These are phyloP conservation scores for Diarsia dahlii DNA, from an alignment of 2,888 invertebrate genomes.

Conservation along the genomic window DNA sequence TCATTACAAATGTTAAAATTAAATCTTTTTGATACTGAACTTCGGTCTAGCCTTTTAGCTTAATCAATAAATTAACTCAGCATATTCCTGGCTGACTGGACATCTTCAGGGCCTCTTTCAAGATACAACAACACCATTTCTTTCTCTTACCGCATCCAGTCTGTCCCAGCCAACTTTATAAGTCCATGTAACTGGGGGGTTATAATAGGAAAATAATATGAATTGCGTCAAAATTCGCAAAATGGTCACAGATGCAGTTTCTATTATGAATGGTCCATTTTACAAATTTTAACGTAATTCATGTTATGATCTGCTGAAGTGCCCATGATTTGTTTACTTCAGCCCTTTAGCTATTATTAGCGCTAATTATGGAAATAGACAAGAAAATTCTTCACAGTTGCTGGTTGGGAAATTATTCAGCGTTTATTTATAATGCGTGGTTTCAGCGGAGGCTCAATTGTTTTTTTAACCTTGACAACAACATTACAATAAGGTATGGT, in stretches of 20 bases:
- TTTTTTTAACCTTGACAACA: conserved; percentile 10
- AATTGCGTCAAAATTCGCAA: no score
- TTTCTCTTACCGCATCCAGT: not conserved
- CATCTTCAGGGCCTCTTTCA: not conserved
- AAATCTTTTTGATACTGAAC: not conserved
- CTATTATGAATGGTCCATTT: no score
- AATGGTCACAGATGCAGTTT: no score
- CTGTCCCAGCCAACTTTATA: not conserved
- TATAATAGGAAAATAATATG: no score
- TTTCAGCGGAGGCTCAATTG: not conserved
- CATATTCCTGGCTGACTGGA: not conserved
- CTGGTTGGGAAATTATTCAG: not conserved
- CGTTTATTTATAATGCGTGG: not conserved
- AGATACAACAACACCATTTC: not conserved
- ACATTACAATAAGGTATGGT: not conserved
- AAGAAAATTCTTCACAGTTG: not conserved
- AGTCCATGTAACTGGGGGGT: not conserved
- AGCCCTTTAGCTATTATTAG: not conserved
- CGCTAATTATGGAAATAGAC: not conserved
- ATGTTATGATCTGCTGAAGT: no score
- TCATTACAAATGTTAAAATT: not conserved
- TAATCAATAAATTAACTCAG: not conserved
- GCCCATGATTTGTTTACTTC: no score
- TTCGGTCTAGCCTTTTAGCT: not conserved
- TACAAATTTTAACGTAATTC: no score